Evolutionary conservation across 1,140 invertebrate species (phyloP), one percentile per base, ranked within the genome.

Genomic region (Stegodyphus mimosarum): DNA sequence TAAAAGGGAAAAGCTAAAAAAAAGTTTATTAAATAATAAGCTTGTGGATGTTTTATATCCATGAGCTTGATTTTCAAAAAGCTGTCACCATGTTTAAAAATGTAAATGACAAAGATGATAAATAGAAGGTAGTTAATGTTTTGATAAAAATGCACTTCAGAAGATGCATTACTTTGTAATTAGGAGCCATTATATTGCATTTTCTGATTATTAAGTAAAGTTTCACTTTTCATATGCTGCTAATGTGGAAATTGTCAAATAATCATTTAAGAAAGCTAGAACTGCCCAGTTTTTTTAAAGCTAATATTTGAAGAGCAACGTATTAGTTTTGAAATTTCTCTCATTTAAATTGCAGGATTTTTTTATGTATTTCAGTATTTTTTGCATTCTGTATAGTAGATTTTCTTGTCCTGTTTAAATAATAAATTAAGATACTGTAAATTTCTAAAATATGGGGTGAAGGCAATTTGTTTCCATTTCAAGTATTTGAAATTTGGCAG

Each of bases 101-200:
- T 64, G 70, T 83, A 73, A 83, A 79, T 70, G 51, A 79, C 66
- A 73, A 78, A 69, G 52, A 73, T 83, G 79, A 60, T 83, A 83
- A 79, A 51, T 83, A 83, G 70, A 72, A 18, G 70, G 70, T 83
- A 83, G 79, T 83, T 83, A 83, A 83, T 83, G 79, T 83, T 83
- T 83, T 83, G 79, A 83, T 83, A 83, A 83, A 49, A 53, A 83
- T 83, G 79, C 79, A 83, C 79, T 63, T 9, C 17, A 83, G 33
- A 71, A 83, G 52, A 63, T 83, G 79, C 73, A 83, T 83, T 73
- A 70, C 63, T 83, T 83, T 83, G 60, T 83, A 83, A 71, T 63
- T 83, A 83, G 79, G 73, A 66, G 70, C 55, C 73, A 70, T 83
- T 50, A 80, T 52, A 83, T 69, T 83, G 79, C 79, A 83, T 83